Evolutionary conservation across 2,888 invertebrate species (phyloP), one percentile per base, ranked within the genome.

Genomic region (Mythimna vitellina): DNA sequence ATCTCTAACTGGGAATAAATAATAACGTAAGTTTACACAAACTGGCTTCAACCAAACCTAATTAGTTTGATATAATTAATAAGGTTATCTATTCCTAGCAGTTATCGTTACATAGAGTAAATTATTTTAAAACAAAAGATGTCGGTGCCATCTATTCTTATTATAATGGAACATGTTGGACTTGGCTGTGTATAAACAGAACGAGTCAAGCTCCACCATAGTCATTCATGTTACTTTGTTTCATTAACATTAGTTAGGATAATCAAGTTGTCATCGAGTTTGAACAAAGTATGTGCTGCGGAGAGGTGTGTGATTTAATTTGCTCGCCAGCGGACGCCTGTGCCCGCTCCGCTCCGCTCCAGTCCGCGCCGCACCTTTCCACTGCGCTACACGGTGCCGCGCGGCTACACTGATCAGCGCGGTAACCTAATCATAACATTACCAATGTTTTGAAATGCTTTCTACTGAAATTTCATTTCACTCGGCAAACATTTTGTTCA

Each of bases 241-340:
- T 46, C 53, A 35, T 53, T 53, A 63, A 32, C 73, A 63, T 35
- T 42, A 35, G 51, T 42, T 53, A 42, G 29, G 12, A n/a, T 57
- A 68, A 70, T 38, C n/a, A 38, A 12, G 70, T 70, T 60, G 14
- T 35, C 9, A 29, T 54, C 54, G 12, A 10, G 58, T 56, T 12
- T 32, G 51, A 60, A 60, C 46, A 35, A 42, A 65, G 46, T 51
- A 38, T 38, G 20, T 29, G 38, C 29, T 17, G 57, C 32, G 14
- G n/a, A 46, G 63, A 61, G 49, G 25, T 53, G 57, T 10, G 20
- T 35, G 12, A 70, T 70, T 73, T 38, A 62, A 67, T 73, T 70
- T 38, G 53, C 54, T 49, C n/a, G 64, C 61, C 35, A 57, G 29
- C 49, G 35, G 35, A 17, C 25, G 25, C 2, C 42, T 25, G 38